Evolutionary conservation across 2,888 invertebrate species (phyloP).

Genomic region (Drosophila stalkeri): DNA sequence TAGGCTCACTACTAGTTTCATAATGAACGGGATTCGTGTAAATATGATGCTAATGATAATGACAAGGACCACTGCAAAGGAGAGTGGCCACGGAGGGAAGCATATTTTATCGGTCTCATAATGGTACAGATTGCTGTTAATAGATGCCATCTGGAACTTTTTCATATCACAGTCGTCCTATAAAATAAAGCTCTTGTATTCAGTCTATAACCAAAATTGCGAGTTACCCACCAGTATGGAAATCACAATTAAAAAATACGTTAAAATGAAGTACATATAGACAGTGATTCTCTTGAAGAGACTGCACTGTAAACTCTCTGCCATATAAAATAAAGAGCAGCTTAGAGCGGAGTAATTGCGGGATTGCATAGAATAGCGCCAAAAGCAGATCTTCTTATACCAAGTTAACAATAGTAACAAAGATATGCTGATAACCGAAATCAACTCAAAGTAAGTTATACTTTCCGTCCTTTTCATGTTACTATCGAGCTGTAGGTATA

Average conservation of each 20-base stretch:
- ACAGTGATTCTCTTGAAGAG: slow-evolving; percentile 88
- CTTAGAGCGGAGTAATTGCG: slow-evolving; percentile 13
- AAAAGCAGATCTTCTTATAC: slow-evolving; percentile 91
- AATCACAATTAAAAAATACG: slow-evolving; percentile 86
- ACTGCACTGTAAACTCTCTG: slow-evolving; percentile 88
- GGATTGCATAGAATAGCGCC: slow-evolving; percentile 83
- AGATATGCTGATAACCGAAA: slow-evolving; percentile 78
- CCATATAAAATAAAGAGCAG: slow-evolving; percentile 40
- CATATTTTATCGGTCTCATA: slow-evolving; percentile 57
- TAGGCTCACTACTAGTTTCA: slow-evolving; percentile 88
- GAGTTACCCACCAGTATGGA: slow-evolving; percentile 38
- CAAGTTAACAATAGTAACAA: slow-evolving; percentile 89
- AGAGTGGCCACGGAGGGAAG: slow-evolving; percentile 85
- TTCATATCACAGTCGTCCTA: slow-evolving; percentile 31
- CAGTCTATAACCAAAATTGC: neutral
- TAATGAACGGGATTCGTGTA: slow-evolving; percentile 92
- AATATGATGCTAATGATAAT: slow-evolving; percentile 92
- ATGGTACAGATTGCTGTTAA: slow-evolving; percentile 53
- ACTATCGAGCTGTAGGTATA: slow-evolving; percentile 86
- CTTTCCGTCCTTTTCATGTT: neutral
- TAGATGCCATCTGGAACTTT: slow-evolving; percentile 3
- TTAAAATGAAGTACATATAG: slow-evolving; percentile 88
- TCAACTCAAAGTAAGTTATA: neutral
- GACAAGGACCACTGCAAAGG: slow-evolving; percentile 86
- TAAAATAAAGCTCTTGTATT: neutral